Base-by-base conservation (phyloP, 1,140 invertebrate genomes). In the Trypoxylus dichotomus region DNA sequence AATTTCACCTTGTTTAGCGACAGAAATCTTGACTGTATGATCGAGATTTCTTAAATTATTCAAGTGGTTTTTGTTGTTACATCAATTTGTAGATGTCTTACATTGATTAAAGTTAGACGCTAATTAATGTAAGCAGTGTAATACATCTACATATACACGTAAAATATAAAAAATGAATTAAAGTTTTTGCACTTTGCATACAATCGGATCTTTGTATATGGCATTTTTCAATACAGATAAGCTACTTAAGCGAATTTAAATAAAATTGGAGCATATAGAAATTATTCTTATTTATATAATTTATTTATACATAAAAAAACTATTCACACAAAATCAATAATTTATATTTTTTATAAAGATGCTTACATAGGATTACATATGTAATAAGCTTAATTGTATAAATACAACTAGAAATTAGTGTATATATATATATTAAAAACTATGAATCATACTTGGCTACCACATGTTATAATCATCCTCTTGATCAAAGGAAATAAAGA, bases 391-490 rank as follows among this genome's bases (percentile, higher is more conserved):
- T 68, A 68, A 7, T 27, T 68, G 24, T 68, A 54, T 68, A 68
- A 68, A 68, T 68, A 58, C 15, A 60, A 27, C 60, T 68, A 27
- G 11, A 68, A 68, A 68, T 27, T 68, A 29, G 47, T 54, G 15
- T 54, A n/a, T 54, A 68, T 27, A 7, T 68, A 68, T 58, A 58
- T 58, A 58, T 58, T 24, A 68, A 68, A 27, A 68, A 24, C 27
- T 68, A 24, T 68, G 24, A 13, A 68, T 29, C 15, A 29, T 68
- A 68, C 60, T 68, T 68, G 43, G 43, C 75, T 83, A 95, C 93
- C 93, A 95, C 89, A 92, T 93, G 81, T 88, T 92, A 85, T 95
- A 95, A 83, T 94, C 93, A 81, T 95, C 93, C 79, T 95, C 93
- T 84, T 90, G 90, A 82, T 92, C 93, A 82, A 95, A 94, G 42